Evolutionary conservation across 2,113 vertebrate species (phyloP).

Genomic region (Eira barbara): DNA sequence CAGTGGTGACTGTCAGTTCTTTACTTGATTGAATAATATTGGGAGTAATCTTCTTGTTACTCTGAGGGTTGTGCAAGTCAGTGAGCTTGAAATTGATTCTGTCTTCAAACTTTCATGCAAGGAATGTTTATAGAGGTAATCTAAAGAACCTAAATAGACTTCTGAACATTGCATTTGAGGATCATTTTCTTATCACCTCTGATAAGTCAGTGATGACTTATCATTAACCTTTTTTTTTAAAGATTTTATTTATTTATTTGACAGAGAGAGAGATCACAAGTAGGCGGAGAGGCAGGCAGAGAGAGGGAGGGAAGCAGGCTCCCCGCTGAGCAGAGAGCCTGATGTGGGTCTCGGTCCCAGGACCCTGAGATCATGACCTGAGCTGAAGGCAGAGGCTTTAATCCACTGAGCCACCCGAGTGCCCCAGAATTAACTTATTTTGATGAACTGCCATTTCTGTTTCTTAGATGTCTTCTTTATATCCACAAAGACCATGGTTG

Average conservation of each 20-base stretch:
- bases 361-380: no score
- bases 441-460: conserved; percentile 10
- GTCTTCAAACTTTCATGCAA: not conserved
- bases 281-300: no score
- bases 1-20: not conserved
- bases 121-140: not conserved
- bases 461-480: conserved; percentile 17
- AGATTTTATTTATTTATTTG: no score
- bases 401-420: no score
- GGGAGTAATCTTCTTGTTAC: not conserved
- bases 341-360: no score
- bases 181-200: conserved; percentile 12
- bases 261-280: no score
- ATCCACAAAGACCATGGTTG: not conserved
- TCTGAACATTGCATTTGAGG: not conserved
- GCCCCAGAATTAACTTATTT: not conserved
- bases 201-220: not conserved
- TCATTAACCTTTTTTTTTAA: not conserved
- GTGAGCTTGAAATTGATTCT: not conserved
- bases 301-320: no score
- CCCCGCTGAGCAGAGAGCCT: no score
- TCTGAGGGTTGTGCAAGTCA: not conserved
- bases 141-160: not conserved
- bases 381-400: no score
- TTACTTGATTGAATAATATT: not conserved